These are phyloP conservation scores for Mastomys natalensis DNA, from an alignment of 2,113 vertebrate species.

Conservation along the genomic window DNA sequence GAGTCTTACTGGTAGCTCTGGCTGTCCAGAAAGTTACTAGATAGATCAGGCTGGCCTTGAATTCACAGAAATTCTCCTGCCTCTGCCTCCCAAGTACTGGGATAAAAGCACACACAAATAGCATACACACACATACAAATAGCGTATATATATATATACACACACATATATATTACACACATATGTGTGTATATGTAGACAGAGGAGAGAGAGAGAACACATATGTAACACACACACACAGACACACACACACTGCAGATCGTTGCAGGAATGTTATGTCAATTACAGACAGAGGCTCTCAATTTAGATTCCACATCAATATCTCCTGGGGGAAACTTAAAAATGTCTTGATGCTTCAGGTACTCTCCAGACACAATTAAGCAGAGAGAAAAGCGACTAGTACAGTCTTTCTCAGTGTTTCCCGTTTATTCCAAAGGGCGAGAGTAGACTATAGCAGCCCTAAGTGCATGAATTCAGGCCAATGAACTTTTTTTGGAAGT, in stretches of 20 bases:
- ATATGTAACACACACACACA: too few species aligned
- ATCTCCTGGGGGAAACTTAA: background rate
- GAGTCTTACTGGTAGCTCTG: background rate
- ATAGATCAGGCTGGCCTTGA: background rate
- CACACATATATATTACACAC: too few species aligned
- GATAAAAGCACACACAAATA: background rate
- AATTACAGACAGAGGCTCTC: background rate
- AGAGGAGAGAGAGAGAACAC: too few species aligned
- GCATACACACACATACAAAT: background rate
- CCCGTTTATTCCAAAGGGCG: background rate
- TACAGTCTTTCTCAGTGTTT: background rate
- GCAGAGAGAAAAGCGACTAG: background rate
- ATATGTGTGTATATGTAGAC: too few species aligned
- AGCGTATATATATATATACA: too few species aligned
- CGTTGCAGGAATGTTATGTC: background rate
- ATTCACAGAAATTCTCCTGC: background rate
- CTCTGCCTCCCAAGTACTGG: background rate
- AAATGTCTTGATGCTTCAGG: background rate
- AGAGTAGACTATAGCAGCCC: background rate
- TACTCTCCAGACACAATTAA: background rate
- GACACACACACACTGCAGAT: background rate
- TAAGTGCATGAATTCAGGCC: background rate
- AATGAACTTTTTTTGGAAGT: background rate
- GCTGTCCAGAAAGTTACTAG: background rate
- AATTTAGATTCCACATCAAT: background rate